Percentiles rank a stretch among this genome's conserved stretches.
Evolutionary conservation across 2,113 vertebrate species (phyloP).

Genomic region (Syrrhaptes paradoxus): DNA sequence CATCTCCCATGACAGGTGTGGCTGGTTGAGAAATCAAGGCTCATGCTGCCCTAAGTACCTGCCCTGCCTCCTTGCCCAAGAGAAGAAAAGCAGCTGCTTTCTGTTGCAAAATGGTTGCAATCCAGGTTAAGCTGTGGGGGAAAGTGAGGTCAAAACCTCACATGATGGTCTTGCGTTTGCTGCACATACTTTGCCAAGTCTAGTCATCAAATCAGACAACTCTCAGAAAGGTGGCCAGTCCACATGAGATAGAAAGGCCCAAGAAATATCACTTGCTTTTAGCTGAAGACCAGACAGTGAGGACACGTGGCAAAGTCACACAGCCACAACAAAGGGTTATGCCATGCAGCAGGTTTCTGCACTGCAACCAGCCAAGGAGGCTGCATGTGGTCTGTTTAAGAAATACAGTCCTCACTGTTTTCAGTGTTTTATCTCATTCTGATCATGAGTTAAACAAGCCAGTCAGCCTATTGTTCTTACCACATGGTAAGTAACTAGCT

Average conservation of each 20-base stretch:
- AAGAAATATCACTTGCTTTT: neutral
- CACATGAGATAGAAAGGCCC: neutral
- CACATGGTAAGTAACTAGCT: conserved; percentile 63
- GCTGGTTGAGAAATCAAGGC: neutral
- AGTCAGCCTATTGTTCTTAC: conserved; percentile 70
- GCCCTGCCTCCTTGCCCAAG: neutral
- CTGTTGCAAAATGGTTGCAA: neutral
- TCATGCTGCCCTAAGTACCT: neutral
- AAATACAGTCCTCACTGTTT: neutral
- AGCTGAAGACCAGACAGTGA: neutral
- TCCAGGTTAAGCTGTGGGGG: neutral
- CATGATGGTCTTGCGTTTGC: neutral
- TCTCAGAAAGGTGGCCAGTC: neutral
- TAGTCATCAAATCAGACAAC: neutral
- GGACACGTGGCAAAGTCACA: neutral
- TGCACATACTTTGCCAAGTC: neutral
- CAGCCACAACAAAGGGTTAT: neutral
- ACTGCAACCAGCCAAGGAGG: neutral
- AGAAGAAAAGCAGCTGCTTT: neutral
- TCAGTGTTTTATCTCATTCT: conserved; percentile 59
- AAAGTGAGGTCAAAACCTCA: neutral
- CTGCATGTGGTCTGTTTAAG: neutral
- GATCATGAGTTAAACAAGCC: conserved; percentile 43
- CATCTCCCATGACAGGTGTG: neutral
- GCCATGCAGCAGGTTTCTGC: neutral